Base-by-base conservation (phyloP, 2,797 vertebrate species). In the Prunella strophiata region DNA sequence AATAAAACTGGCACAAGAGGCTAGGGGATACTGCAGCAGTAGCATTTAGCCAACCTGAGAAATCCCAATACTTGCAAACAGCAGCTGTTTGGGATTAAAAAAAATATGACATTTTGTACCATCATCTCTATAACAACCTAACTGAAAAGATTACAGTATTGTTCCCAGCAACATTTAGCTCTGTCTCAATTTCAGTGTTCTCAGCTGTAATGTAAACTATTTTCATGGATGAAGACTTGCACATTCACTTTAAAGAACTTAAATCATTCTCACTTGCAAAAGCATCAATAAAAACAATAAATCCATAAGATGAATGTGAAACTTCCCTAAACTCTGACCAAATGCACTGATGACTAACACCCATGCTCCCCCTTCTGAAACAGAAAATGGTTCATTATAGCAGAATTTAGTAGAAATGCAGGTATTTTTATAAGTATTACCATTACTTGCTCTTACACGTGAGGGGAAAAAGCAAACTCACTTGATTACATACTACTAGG, bases 1-100 rank as follows among this genome's bases (percentile, higher is more conserved):
- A 87, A 86, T 8, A 74, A 95, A 96, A 93, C 51, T 94, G 80
- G 89, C 88, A 95, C 93, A 93, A 90, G 90, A 96, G 75, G 95
- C 88, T 77, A n/a, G 86, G 88, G 93, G 94, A 95, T 97, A 94
- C 84, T 67, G 57, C 45, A 74, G 91, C 34, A 9, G 61, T 25
- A 73, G 20, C 67, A 79, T 43, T 48, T 2, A 88, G 62, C 55
- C 63, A 90, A 59, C 51, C n/a, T 45, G 38, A 90, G 68, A 95
- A 87, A 93, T 93, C 88, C 62, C 32, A 3, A 48, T 51, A 65
- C 61, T 71, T 93, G 27, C 50, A 87, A 96, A 94, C 15, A 83
- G 78, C 4, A 0, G 30, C 57, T 75, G 85, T 70, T 75, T 62
- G 52, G 58, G 78, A 94, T 75, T 61, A 7, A 42, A 79, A 59